A percentile compares a stretch with the other conserved stretches of the same genome.
phyloP scores from a whole-genome alignment of 2,888 invertebrate species.

The Mesopsocus fuscifrons region DNA sequence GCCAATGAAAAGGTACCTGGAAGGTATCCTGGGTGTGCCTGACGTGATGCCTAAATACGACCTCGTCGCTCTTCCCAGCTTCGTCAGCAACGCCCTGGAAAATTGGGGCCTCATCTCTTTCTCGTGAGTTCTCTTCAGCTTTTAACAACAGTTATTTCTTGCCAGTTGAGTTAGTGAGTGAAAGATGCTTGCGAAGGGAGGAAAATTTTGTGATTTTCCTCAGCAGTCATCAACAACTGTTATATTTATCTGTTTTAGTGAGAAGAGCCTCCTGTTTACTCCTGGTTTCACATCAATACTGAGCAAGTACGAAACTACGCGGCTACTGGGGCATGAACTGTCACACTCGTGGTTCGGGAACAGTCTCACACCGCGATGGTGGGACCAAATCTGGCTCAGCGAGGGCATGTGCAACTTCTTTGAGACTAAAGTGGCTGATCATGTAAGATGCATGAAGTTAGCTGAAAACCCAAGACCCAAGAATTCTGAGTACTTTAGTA shows the following conservation, averaged over 20 bases:
- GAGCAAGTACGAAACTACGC: conserved; percentile 22
- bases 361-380: conserved; percentile 22
- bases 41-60: conserved; percentile 29
- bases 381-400: conserved; percentile 31
- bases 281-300: conserved; percentile 20
- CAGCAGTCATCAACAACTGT: no score
- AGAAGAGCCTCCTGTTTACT: conserved; percentile 27
- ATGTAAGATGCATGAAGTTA: no score
- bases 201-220: no score
- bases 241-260: no score
- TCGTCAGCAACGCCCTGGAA: conserved; percentile 30
- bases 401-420: conserved; percentile 30
- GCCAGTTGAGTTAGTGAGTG: background rate
- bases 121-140: conserved; percentile 18
- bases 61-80: conserved; percentile 33
- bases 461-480: no score
- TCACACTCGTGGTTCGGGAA: conserved; percentile 27
- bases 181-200: no score
- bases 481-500: no score
- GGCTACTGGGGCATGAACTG: conserved; percentile 28
- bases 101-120: conserved; percentile 31
- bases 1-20: conserved; percentile 25
- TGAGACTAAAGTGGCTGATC: conserved; percentile 23
- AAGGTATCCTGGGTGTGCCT: conserved; percentile 24
- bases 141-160: no score